Evolutionary conservation across 1,140 invertebrate species (phyloP), one percentile per base, ranked within the genome.

Genomic region (Drosophila pandora): DNA sequence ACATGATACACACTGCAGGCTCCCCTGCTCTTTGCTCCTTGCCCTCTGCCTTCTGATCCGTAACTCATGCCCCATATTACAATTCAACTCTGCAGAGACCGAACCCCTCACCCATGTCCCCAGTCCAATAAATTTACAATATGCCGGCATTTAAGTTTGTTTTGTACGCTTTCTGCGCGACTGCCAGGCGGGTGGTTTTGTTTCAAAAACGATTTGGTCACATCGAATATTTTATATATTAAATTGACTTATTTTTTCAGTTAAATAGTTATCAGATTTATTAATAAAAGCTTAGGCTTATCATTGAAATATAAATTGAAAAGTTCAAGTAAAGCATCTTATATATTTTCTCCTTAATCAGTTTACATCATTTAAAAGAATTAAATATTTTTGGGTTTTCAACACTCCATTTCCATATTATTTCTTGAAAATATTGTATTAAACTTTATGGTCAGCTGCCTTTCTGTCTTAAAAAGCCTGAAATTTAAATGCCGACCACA

Each of bases 121-220:
- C 71, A 79, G 57, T 71, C 58, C 59, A 67, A 72, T 72, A 79
- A 55, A 76, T 76, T 70, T 72, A 76, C 76, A 84, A 85, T 75
- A 74, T 75, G 70, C 71, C 53, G 71, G 52, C 71, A 57, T 75
- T 75, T 75, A 75, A 75, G 59, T 74, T 75, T 71, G 67, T 71
- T 71, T 74, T 65, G 28, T 74, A 65, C 70, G 30, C 60, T 74
- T 47, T 25, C 59, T n/a, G n/a, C 32, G 22, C 25, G 32, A 17
- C 6, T 8, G 7, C 1, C 17, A 3, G 12, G 7, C 12, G 70
- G 70, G 23, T 13, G 28, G 12, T 28, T 25, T 43, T 8, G 10
- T 41, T 39, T n/a, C 6, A 41, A 32, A 39, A 55, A 21, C 7
- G n/a, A 10, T 22, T 37, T 49, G 30, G 21, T 9, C 3, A 17